Base-by-base conservation (phyloP, 2,888 invertebrate species). In the Eumacrocentrus americanus region DNA sequence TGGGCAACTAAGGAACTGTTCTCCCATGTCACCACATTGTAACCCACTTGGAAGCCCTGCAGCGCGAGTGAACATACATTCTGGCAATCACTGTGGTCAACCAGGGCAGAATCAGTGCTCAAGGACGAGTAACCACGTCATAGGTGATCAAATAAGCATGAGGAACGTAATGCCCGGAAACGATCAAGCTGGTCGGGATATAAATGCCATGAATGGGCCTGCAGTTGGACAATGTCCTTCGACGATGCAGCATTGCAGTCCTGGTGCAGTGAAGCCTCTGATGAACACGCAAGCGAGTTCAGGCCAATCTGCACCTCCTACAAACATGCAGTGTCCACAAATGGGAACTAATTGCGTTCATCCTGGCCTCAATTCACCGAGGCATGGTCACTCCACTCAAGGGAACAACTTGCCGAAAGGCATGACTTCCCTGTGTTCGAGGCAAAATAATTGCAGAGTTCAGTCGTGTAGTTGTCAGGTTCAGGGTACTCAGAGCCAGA, bases 181-280 rank as follows among this genome's bases (percentile, higher is more conserved):
- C 44, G 66, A 66, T 3, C 35, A 37, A 9, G 55, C 40, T 9
- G 20, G 58, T 37, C 61, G 62, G 11, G 62, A 59, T 1, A 55
- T 62, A 48, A 62, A 61, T 9, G 52, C 34, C 56, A 5, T 46
- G 12, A n/a, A 58, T 53, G 59, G 65, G 25, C 46, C 82, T 80
- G n/a, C 82, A 81, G 11, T 82, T 79, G 68, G 82, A 81, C 70
- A 84, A 80, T 72, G 84, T 81, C 58, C 83, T 80, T 75, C 67
- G 9, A 65, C 71, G 64, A 66, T 69, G 16, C 65, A 73, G 0
- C 74, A 72, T 40, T 75, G 73, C 25, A 62, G 69, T 7, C 72
- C 55, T 6, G 51, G 12, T 1, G 57, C 40, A 4, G 62, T 60
- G 22, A 12, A 52, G 44, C 35, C 63, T 4, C 66, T 67, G 22